A percentile compares a stretch with the other conserved stretches of the same genome.
Evolutionary conservation across 2,888 invertebrate genomes (phyloP).

Genomic region (Exocentrus adspersus): DNA sequence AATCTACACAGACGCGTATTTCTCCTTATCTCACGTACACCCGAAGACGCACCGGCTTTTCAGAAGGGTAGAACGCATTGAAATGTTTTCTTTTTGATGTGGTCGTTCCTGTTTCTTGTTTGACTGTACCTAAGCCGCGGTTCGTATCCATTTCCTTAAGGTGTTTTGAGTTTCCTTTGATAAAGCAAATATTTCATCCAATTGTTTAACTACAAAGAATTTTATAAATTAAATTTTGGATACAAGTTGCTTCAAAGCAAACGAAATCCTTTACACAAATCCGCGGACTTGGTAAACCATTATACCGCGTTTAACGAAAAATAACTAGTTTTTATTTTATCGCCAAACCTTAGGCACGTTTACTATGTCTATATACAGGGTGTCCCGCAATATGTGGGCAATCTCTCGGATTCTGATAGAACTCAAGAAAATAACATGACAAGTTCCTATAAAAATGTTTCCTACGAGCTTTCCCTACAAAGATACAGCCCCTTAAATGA

Average conservation of each 20-base stretch:
- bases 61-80: constrained; percentile 9
- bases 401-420: too few relatives aligned
- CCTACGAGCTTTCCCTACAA: too few relatives aligned
- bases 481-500: too few relatives aligned
- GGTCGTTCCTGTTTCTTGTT: constrained; percentile 8
- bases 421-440: too few relatives aligned
- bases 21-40: constrained; percentile 18
- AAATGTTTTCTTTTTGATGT: constrained; percentile 25
- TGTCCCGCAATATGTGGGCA: too few relatives aligned
- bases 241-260: background rate
- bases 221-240: background rate
- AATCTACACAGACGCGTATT: constrained; percentile 12
- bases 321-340: too few relatives aligned
- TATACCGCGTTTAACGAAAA: too few relatives aligned
- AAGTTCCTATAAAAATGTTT: too few relatives aligned
- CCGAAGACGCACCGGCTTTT: background rate
- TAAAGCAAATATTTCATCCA: background rate
- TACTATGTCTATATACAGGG: too few relatives aligned
- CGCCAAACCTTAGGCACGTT: too few relatives aligned
- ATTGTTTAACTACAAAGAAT: background rate
- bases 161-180: constrained; percentile 10
- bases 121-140: constrained; percentile 12
- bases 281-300: too few relatives aligned
- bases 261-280: too few relatives aligned
- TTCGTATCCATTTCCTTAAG: constrained; percentile 15